Conservation (phyloP, 2,797 vertebrate genomes). For the Tarsius wallacei region DNA sequence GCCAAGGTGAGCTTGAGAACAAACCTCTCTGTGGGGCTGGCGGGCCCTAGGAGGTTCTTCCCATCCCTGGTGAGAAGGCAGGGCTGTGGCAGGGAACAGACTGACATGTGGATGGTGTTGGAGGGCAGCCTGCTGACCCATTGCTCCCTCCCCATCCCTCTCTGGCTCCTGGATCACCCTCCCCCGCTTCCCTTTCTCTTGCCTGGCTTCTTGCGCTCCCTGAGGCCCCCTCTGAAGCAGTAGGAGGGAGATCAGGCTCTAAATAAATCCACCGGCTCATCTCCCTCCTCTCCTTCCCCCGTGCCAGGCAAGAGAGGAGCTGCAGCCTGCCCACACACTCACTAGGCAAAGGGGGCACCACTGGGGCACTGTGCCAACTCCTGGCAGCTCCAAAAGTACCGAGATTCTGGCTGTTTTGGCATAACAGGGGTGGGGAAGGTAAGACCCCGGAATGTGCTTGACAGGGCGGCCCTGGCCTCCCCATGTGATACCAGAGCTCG, state of each 20-base stretch:
- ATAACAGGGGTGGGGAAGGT: neutral
- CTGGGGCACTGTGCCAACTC: conserved; percentile 83
- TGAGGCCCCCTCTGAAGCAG: conserved; percentile 85
- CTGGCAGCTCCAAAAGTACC: conserved; percentile 66
- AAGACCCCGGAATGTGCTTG: conserved; percentile 25
- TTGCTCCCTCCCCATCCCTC: neutral
- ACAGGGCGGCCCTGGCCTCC: neutral
- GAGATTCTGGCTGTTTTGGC: conserved; percentile 66
- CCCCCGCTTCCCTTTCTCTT: conserved; percentile 65
- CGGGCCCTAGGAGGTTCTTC: conserved; percentile 51
- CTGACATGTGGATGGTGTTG: neutral
- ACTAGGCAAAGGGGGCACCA: conserved; percentile 86
- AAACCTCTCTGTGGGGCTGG: conserved; percentile 47
- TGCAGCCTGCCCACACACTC: conserved; percentile 86
- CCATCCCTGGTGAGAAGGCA: conserved; percentile 60
- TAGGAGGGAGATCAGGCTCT: conserved; percentile 87
- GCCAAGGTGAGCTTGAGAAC: conserved; percentile 76
- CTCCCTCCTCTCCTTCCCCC: conserved; percentile 87
- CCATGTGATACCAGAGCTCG: neutral
- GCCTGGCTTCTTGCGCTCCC: conserved; percentile 77
- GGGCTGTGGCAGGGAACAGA: neutral
- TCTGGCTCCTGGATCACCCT: conserved; percentile 57
- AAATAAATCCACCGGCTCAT: conserved; percentile 88
- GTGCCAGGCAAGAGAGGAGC: conserved; percentile 86
- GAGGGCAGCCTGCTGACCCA: conserved; percentile 6